These are phyloP conservation scores for Neosilurus mollespiculum DNA, from an alignment of 2,797 vertebrate species.

Conservation along the genomic window DNA sequence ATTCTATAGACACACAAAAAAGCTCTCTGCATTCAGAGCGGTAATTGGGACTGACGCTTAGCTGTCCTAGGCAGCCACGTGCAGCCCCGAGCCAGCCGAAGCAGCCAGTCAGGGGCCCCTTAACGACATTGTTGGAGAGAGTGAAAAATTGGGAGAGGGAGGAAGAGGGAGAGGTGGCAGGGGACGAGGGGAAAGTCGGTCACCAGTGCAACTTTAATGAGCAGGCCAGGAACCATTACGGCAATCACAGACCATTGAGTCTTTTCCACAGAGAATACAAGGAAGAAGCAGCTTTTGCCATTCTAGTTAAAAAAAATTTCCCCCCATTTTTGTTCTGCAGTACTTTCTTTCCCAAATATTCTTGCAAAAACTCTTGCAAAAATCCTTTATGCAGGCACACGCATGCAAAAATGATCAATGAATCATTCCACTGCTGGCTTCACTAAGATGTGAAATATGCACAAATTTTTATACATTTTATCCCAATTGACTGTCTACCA, in stretches of 20 bases:
- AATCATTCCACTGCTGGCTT: background rate
- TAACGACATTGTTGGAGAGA: conserved; percentile 57
- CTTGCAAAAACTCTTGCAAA: conserved; percentile 7
- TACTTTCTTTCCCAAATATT: conserved; percentile 17
- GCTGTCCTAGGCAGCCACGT: conserved; percentile 63
- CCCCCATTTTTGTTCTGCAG: background rate
- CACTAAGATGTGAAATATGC: too few relatives aligned
- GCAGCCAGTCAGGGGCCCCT: conserved; percentile 66
- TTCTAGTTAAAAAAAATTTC: background rate
- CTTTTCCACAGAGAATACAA: conserved; percentile 38
- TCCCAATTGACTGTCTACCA: background rate
- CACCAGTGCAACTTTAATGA: conserved; percentile 72
- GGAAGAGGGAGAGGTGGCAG: conserved; percentile 64
- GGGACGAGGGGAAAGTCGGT: conserved; percentile 63
- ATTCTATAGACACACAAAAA: conserved; percentile 55
- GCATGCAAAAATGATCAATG: background rate
- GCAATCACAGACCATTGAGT: conserved; percentile 49
- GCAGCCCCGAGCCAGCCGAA: conserved; percentile 62
- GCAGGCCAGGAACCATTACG: conserved; percentile 57
- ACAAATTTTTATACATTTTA: background rate
- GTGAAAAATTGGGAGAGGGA: conserved; percentile 56
- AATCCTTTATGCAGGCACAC: background rate
- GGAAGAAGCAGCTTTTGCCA: conserved; percentile 13
- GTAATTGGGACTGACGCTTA: conserved; percentile 77
- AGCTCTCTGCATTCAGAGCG: conserved; percentile 67